phyloP scores from a whole-genome alignment of 2,797 vertebrate genomes.

The Nothura maculosa region DNA sequence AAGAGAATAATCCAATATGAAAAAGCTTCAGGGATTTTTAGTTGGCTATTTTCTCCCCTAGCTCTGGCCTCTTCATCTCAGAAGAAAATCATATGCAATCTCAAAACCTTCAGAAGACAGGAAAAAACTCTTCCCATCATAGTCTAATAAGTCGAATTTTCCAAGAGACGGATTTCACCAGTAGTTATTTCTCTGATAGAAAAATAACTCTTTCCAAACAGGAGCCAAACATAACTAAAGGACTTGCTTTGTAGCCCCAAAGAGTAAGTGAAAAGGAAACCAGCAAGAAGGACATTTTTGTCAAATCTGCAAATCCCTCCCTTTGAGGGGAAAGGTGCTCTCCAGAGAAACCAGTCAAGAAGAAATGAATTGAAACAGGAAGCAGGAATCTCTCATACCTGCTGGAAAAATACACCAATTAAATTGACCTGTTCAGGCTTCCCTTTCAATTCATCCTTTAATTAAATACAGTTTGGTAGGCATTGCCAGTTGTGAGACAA shows the following conservation, averaged over 20 bases:
- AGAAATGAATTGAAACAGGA: not conserved
- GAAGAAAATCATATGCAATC: not conserved
- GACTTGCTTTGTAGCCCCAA: not conserved
- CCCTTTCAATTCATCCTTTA: not conserved
- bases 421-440: not conserved
- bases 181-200: not conserved
- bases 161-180: not conserved
- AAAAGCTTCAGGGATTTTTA: not conserved
- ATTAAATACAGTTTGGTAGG: not conserved
- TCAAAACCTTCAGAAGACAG: not conserved
- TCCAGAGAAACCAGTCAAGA: not conserved
- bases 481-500: not conserved
- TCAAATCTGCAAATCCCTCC: not conserved
- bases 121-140: not conserved
- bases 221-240: not conserved
- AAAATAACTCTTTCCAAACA: not conserved
- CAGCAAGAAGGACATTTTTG: fast-evolving
- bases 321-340: not conserved
- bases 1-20: too few relatives aligned
- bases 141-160: not conserved
- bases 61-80: not conserved
- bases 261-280: too few relatives aligned
- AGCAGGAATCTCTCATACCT: not conserved
- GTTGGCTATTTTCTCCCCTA: too few relatives aligned
- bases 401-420: not conserved